Evolutionary conservation across 2,113 vertebrate genomes (phyloP).

Genomic region (Phocoena phocoena): DNA sequence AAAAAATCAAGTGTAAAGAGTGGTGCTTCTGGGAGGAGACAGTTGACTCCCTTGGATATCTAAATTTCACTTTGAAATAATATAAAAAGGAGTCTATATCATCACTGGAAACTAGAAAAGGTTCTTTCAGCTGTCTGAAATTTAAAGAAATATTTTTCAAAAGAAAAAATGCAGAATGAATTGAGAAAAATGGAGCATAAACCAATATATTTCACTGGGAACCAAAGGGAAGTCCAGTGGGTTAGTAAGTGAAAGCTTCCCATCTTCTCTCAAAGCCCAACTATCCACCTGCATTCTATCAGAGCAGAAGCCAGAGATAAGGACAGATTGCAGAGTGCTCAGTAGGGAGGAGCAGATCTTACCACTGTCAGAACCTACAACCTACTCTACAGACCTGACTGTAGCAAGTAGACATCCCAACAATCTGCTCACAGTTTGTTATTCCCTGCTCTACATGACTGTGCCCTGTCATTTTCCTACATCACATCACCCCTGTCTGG

Average conservation of each 20-base stretch:
- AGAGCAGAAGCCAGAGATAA: neutral
- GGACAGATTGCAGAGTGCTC: neutral
- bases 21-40: constrained; percentile 46
- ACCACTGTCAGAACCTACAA: neutral
- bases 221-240: neutral
- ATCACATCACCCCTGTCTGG: neutral
- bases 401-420: neutral
- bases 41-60: neutral
- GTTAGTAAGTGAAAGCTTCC: neutral
- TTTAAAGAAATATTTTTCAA: constrained; percentile 9
- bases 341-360: neutral
- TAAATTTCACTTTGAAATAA: constrained; percentile 59
- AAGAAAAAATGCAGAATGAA: neutral
- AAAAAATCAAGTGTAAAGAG: constrained; percentile 5
- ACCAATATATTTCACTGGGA: neutral
- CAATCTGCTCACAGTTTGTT: neutral
- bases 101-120: neutral
- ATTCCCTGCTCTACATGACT: accelerated
- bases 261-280: neutral
- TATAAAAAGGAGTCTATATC: neutral
- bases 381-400: neutral
- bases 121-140: neutral
- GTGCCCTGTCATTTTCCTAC: neutral
- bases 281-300: neutral
- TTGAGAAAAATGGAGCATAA: neutral